Evolutionary conservation across 2,888 invertebrate species (phyloP).

Genomic region (Diarsia mendica): DNA sequence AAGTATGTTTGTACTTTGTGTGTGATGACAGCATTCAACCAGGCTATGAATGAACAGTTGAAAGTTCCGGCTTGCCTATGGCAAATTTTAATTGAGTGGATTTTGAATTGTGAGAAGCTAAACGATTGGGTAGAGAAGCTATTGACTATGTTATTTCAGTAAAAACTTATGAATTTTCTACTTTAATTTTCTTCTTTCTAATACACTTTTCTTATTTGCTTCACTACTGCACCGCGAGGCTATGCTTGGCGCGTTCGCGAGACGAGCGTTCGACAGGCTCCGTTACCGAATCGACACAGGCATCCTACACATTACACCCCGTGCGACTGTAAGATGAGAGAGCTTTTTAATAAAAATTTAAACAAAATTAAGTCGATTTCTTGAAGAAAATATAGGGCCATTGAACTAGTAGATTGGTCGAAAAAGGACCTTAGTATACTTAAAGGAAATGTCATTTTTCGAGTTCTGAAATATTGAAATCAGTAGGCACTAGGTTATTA

Average conservation of each 20-base stretch:
- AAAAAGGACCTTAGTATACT: not conserved
- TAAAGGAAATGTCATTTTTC: not conserved
- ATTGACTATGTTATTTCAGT: not conserved
- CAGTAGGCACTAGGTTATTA: not conserved
- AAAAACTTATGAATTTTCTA: not conserved
- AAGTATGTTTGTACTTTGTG: not conserved
- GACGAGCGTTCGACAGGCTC: slow-evolving; percentile 85
- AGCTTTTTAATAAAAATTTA: slow-evolving; percentile 14
- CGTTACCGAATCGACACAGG: slow-evolving; percentile 80
- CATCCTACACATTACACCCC: slow-evolving; percentile 71
- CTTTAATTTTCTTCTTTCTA: not conserved
- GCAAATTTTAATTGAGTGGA: not conserved
- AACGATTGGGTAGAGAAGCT: too few species aligned
- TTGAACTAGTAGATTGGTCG: not conserved
- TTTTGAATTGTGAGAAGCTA: not conserved
- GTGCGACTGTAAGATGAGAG: slow-evolving; percentile 17
- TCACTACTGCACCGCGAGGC: slow-evolving; percentile 66
- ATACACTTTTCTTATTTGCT: slow-evolving; percentile 26
- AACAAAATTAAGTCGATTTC: not conserved
- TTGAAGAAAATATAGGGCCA: not conserved
- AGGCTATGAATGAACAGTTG: not conserved
- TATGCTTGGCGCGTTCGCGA: slow-evolving; percentile 67
- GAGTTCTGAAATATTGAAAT: not conserved
- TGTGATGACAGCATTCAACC: not conserved
- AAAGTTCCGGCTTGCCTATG: not conserved